Conservation (phyloP, 2,888 invertebrate species). For the Ectemnius continuus region DNA sequence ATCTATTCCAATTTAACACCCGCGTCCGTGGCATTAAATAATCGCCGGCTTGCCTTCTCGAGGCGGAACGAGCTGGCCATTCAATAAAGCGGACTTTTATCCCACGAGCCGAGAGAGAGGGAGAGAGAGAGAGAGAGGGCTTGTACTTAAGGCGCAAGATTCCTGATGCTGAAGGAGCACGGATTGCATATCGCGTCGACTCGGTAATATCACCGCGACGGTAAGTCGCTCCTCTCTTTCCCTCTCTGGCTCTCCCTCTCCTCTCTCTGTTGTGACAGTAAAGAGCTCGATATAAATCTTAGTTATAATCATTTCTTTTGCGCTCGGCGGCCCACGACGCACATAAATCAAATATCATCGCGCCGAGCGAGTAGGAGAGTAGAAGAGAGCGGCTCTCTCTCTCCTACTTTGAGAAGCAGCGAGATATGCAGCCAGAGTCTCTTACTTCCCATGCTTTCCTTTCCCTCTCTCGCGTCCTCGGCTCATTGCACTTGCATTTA, state of each 20-base stretch:
- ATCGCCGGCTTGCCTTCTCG: constrained; percentile 54
- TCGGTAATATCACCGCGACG: constrained; percentile 60
- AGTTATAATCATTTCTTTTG: constrained; percentile 74
- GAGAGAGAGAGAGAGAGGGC: constrained; percentile 19
- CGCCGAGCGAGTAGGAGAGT: constrained; percentile 41
- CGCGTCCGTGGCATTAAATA: constrained; percentile 73
- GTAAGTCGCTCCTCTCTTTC: constrained; percentile 57
- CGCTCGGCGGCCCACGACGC: constrained; percentile 68
- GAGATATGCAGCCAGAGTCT: neutral
- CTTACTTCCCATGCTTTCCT: constrained; percentile 16
- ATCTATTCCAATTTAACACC: constrained; percentile 75
- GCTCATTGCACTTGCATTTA: constrained; percentile 59
- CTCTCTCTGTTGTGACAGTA: constrained; percentile 70
- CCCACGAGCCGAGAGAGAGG: constrained; percentile 59
- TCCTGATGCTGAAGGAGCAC: constrained; percentile 7
- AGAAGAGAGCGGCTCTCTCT: constrained; percentile 18
- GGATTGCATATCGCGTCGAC: constrained; percentile 41
- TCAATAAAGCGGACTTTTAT: constrained; percentile 72
- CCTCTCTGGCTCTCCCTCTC: no score
- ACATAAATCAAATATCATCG: constrained; percentile 74
- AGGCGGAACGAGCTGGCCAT: constrained; percentile 69
- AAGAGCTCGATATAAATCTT: constrained; percentile 75
- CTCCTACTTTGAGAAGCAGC: constrained; percentile 7
- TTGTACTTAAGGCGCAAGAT: constrained; percentile 64
- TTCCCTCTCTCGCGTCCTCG: constrained; percentile 28